Evolutionary conservation across 2,888 invertebrate species (phyloP).

Genomic region (Acrocyrtus sp.): DNA sequence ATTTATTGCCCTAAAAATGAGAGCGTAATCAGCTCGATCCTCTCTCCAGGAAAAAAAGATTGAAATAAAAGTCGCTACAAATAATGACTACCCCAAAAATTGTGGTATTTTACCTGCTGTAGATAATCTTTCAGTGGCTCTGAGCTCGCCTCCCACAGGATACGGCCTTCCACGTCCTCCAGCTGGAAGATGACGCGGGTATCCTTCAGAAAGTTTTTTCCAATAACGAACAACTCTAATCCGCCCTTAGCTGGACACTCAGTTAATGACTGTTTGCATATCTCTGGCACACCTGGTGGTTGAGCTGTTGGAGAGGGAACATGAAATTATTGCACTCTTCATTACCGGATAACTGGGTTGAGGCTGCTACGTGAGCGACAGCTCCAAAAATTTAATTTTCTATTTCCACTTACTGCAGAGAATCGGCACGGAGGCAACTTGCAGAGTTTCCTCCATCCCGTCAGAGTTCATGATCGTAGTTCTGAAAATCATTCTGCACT

Average conservation of each 20-base stretch:
- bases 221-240: conserved; percentile 85
- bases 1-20: background rate
- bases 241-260: conserved; percentile 84
- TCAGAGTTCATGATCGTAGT: conserved; percentile 82
- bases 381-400: background rate
- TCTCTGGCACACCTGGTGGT: conserved; percentile 92
- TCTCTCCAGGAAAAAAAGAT: background rate
- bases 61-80: background rate
- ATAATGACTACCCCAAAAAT: background rate
- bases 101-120: conserved; percentile 78
- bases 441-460: conserved; percentile 83
- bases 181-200: conserved; percentile 82
- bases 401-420: conserved; percentile 84
- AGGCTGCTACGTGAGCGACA: too few relatives aligned
- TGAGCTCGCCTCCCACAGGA: conserved; percentile 83
- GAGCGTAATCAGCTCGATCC: background rate
- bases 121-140: conserved; percentile 88
- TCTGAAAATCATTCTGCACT: conserved; percentile 94
- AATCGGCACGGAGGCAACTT: conserved; percentile 90
- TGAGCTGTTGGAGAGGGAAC: conserved; percentile 73
- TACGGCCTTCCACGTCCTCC: conserved; percentile 66
- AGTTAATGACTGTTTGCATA: conserved; percentile 86
- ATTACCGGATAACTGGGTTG: too few relatives aligned
- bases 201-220: conserved; percentile 93
- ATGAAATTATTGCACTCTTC: background rate